Evolutionary conservation across 2,888 invertebrate genomes (phyloP).

Genomic region (Torymus tubicola): DNA sequence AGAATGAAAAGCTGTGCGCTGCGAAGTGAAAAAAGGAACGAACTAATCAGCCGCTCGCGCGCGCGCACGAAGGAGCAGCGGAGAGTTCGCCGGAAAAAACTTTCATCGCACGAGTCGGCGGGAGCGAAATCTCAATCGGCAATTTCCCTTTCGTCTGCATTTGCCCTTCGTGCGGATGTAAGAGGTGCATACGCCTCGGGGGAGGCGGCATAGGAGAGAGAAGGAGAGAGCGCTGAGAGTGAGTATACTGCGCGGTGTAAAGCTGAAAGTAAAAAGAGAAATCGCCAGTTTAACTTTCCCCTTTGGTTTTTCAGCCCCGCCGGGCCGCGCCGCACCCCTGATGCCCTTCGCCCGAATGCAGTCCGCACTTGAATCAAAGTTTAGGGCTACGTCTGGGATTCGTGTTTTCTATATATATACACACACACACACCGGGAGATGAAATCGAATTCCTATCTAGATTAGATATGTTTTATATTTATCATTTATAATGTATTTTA

Average conservation of each 20-base stretch:
- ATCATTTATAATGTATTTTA: too few relatives aligned
- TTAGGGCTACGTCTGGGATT: background rate
- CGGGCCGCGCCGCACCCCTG: too few relatives aligned
- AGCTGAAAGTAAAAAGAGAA: constrained; percentile 39
- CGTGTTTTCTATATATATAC: too few relatives aligned
- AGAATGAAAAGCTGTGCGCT: constrained; percentile 1
- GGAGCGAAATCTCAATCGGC: constrained; percentile 31
- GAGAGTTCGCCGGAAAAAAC: constrained; percentile 14
- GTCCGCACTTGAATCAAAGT: constrained; percentile 39
- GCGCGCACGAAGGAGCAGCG: constrained; percentile 4
- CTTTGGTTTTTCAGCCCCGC: constrained; percentile 11
- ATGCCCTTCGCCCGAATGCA: too few relatives aligned
- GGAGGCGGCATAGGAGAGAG: constrained; percentile 3
- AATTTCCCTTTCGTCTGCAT: constrained; percentile 40
- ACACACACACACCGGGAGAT: too few relatives aligned
- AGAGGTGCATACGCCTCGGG: background rate
- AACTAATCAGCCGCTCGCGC: constrained; percentile 38
- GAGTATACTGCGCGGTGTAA: background rate
- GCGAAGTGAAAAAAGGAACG: constrained; percentile 9
- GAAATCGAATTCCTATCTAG: too few relatives aligned
- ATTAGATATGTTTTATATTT: too few relatives aligned
- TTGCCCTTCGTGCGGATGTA: background rate
- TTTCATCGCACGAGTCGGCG: background rate
- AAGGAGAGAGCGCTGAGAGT: background rate
- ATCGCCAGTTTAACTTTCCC: constrained; percentile 53